Evolutionary conservation across 2,797 vertebrate species (phyloP), one percentile per base, ranked within the genome.

Genomic region (Trichosurus vulpecula): DNA sequence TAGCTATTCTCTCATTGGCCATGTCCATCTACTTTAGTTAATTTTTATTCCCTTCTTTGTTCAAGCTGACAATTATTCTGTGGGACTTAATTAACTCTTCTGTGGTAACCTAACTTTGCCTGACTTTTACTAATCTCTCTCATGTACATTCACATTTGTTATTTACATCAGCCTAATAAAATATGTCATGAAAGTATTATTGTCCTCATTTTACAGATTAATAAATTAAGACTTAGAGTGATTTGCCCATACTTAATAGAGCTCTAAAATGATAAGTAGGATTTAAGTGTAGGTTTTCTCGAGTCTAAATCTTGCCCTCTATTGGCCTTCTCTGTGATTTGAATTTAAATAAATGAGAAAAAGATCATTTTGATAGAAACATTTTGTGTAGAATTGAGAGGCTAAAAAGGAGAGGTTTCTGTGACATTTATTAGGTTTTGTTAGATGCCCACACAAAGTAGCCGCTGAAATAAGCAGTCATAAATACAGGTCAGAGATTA

Each of bases 291-390:
- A 19, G 61, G 5, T 66, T 66, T 66, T n/a, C 35, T n/a, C 8
- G 16, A 66, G 35, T 66, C 35, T n/a, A 16, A n/a, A 19, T 66
- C 35, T 66, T 1, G 35, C 14, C 31, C 5, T 66, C 14, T 66
- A 2, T 19, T 66, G 35, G 35, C 61, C 13, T n/a, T 66, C 35
- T 66, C 14, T 66, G 35, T 66, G 30, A 58, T 58, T 58, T 31
- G 57, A 58, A 58, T 58, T 58, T 58, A 58, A 31, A 13, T 58
- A 31, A 57, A 54, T n/a, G 90, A 54, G 58, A 95, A 53, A 56
- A n/a, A 55, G n/a, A 89, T 9, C 25, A 52, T 96, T 96, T 96
- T 92, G 52, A 92, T 94, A 81, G 92, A 94, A 94, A 16, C 6
- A 52, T 74, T 96, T 74, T 95, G 6, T 92, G n/a, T 91, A 92